A percentile compares a stretch with the other conserved stretches of the same genome.
phyloP scores from a whole-genome alignment of 2,113 vertebrate genomes.

The Oxygymnocypris stewartii region DNA sequence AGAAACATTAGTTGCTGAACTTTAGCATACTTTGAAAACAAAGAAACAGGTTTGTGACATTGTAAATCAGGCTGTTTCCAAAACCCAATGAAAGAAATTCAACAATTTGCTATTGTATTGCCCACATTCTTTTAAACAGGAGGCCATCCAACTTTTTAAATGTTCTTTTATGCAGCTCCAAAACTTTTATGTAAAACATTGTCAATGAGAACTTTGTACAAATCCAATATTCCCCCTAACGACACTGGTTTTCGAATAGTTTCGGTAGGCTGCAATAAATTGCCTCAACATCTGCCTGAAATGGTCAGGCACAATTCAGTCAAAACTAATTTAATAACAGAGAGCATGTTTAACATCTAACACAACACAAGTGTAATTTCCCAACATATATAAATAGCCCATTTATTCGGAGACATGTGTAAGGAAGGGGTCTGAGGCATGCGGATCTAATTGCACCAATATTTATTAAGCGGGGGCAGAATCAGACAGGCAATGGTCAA shows the following conservation, averaged over 20 bases:
- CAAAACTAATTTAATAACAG: constrained; percentile 2
- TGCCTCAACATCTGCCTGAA: constrained; percentile 28
- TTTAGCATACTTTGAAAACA: background rate
- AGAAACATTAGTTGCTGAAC: background rate
- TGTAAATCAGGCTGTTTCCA: background rate
- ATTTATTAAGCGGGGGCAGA: too few relatives aligned
- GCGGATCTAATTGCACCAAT: too few relatives aligned
- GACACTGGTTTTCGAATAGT: background rate
- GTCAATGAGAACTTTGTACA: constrained; percentile 9
- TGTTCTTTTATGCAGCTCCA: constrained; percentile 5
- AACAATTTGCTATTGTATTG: constrained; percentile 12
- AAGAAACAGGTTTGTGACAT: background rate
- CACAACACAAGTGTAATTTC: constrained; percentile 17
- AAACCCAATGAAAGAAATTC: constrained; percentile 15
- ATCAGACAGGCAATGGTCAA: too few relatives aligned
- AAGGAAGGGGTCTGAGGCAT: too few relatives aligned
- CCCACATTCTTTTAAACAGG: constrained; percentile 9
- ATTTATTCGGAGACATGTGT: background rate
- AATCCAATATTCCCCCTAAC: constrained; percentile 32
- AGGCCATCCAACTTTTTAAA: background rate
- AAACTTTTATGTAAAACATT: constrained; percentile 24
- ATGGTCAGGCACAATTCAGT: background rate
- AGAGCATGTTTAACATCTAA: constrained; percentile 27
- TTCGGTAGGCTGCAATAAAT: background rate
- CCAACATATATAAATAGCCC: constrained; percentile 10